A percentile compares a stretch with the other conserved stretches of the same genome.
Conservation (phyloP, 2,113 vertebrate species). For the Eptatretus burgeri region DNA sequence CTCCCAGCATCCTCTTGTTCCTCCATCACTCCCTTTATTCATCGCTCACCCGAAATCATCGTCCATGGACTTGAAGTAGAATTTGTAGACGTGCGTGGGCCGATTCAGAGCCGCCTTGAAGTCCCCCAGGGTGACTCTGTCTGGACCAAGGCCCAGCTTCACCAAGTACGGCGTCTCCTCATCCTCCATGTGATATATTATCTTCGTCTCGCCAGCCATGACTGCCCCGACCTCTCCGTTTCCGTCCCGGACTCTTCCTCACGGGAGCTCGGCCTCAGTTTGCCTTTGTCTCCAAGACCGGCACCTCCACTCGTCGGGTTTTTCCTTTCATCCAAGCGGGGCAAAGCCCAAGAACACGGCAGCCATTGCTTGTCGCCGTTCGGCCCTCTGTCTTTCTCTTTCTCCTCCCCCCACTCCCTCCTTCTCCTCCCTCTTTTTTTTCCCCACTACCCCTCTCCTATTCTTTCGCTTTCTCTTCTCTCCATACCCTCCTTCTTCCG, state of each 20-base stretch:
- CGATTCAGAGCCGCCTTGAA: constrained; percentile 92
- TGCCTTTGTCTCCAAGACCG: too few relatives aligned
- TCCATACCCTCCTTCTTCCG: too few relatives aligned
- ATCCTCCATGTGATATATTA: constrained; percentile 91
- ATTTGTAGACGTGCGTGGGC: constrained; percentile 72
- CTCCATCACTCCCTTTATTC: too few relatives aligned
- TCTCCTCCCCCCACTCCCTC: not conserved
- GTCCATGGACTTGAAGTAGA: constrained; percentile 98
- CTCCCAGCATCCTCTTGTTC: not conserved
- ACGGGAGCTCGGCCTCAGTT: not conserved
- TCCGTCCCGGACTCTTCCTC: constrained; percentile 7
- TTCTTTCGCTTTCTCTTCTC: too few relatives aligned
- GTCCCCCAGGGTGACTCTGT: constrained; percentile 74
- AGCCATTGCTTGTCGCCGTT: constrained; percentile 15
- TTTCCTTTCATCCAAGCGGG: constrained; percentile 9
- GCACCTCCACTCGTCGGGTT: constrained; percentile 9
- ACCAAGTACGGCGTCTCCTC: constrained; percentile 92
- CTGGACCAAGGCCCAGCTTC: constrained; percentile 57
- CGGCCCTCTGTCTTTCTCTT: constrained; percentile 17
- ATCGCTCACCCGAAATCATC: constrained; percentile 78
- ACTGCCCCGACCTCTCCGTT: constrained; percentile 16
- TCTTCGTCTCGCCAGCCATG: constrained; percentile 93
- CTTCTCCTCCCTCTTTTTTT: too few relatives aligned
- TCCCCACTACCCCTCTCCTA: too few relatives aligned
- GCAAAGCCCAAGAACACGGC: constrained; percentile 10